Base-by-base conservation (phyloP, 1,140 invertebrate species). In the Drosophila insularis region DNA sequence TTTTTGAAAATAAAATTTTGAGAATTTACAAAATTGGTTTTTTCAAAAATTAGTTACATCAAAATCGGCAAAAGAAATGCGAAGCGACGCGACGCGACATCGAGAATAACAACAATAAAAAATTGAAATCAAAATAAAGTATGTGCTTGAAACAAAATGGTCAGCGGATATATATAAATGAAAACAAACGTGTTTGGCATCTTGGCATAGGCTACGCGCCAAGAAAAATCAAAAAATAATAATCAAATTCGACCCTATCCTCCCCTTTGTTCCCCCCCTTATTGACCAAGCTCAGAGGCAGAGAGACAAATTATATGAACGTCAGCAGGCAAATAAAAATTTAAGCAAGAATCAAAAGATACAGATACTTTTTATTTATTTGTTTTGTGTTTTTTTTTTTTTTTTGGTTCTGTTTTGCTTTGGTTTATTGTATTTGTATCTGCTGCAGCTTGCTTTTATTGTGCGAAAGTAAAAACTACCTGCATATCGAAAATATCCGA, bases 391-490 rank as follows among this genome's bases (percentile, higher is more conserved):
- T 59, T 85, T 81, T 81, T 85, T 35, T 75, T 74, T 78, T 39
- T 69, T 78, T 61, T n/a, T n/a, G n/a, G 8, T 7, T 37, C 13
- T 37, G 35, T 4, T 37, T 37, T 37, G 35, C 10, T 37, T 37
- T 37, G 35, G 35, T 37, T 37, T 35, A 32, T 58, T 27, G 23
- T 37, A 43, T 74, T 66, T 70, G 46, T 55, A 54, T 31, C 35
- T 60, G 63, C 50, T 31, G 56, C 58, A 63, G 46, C 27, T 17
- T 32, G 67, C 63, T 61, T 80, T 61, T 75, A 68, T 80, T 75
- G 85, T 80, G 85, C 84, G 84, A 89, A 89, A 89, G 85, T 89
- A 89, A 89, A 89, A 89, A 89, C 84, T 89, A 89, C 84, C 84
- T 89, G 84, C 84, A 89, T 50, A 50, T 50, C 43, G 43, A 72